Evolutionary conservation across 1,140 invertebrate species (phyloP), one percentile per base, ranked within the genome.

Genomic region (Pogonognathellus flavescens): DNA sequence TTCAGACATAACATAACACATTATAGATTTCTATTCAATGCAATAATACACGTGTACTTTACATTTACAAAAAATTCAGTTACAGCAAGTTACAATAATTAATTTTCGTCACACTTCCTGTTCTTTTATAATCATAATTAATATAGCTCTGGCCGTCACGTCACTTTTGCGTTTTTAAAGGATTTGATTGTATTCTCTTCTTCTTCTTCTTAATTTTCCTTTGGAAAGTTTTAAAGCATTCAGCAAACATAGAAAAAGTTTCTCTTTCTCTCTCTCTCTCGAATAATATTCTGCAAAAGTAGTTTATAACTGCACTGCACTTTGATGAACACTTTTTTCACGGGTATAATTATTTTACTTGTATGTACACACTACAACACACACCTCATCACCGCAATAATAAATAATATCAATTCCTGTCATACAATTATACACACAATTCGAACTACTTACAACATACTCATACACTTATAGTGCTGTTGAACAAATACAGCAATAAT

Each of bases 301-400:
- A 31, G 70, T 14, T 49, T 18, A 16, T 16, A 18, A 50, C 70
- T 76, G 70, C 70, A 76, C 70, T 76, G 70, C 31, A 31, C 14
- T 50, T 76, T 50, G 70, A 76, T 76, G 70, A 76, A 76, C 70
- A 76, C 70, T 76, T 76, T 41, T 41, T 41, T 25, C 14, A 76
- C 31, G 70, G 70, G 22, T 25, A 60, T 70, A 41, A 41, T 41
- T 41, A 41, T 1, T 41, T 3, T 1, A 76, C n/a, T n/a, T n/a
- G 49, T 76, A 76, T 76, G 70, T 76, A 76, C 70, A 76, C 70
- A 76, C 41, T n/a, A 13, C 31, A 49, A 76, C 70, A 76, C 70
- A 76, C 41, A 49, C 31, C 31, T 16, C 70, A 50, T 16, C 70
- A 50, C 53, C n/a, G 53, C 53, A 14, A 57, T 57, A 70, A 76